These are phyloP conservation scores for Dioctria linearis DNA, from an alignment of 2,888 invertebrate species.

Conservation along the genomic window DNA sequence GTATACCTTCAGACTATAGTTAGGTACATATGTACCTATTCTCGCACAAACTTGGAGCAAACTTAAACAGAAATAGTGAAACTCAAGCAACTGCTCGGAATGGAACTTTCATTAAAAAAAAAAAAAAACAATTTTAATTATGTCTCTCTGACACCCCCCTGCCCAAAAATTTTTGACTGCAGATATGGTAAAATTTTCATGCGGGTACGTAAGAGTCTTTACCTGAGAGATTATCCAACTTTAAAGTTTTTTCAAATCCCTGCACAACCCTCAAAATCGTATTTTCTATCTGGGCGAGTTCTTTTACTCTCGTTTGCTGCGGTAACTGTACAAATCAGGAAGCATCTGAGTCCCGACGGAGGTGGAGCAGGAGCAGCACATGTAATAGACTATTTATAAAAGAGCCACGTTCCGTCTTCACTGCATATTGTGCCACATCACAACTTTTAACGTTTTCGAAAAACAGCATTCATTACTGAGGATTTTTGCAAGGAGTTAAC, in stretches of 20 bases:
- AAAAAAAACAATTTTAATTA: not conserved
- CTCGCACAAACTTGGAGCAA: not conserved
- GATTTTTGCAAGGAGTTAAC: constrained; percentile 26
- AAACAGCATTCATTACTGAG: constrained; percentile 19
- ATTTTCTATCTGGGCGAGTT: not conserved
- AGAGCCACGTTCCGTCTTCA: constrained; percentile 18
- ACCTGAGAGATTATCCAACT: not conserved
- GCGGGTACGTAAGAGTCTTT: not conserved
- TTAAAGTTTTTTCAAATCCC: not conserved
- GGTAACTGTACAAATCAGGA: not conserved
- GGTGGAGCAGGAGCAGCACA: not conserved
- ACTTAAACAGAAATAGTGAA: not conserved
- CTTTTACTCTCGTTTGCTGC: not conserved
- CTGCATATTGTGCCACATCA: constrained; percentile 25
- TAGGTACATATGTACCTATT: not conserved
- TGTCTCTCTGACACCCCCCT: not conserved
- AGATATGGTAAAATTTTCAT: not conserved
- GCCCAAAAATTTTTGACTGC: not conserved
- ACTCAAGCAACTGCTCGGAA: not conserved
- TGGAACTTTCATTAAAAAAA: not conserved
- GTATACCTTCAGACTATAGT: too few relatives aligned
- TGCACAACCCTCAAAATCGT: constrained; percentile 8
- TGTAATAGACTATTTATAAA: not conserved
- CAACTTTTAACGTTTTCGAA: not conserved
- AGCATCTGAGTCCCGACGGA: not conserved